phyloP scores from a whole-genome alignment of 2,888 invertebrate genomes.

The Villa cingulata region DNA sequence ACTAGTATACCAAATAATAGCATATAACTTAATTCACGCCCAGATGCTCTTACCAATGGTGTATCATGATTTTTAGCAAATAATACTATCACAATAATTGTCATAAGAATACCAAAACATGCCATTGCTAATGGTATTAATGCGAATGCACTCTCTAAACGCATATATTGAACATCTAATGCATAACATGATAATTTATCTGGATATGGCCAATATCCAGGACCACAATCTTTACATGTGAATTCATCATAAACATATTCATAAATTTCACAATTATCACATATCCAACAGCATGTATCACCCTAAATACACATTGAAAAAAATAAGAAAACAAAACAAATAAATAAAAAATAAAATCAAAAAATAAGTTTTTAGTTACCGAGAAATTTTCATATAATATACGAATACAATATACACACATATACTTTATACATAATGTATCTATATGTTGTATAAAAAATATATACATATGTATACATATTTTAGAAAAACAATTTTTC shows the following conservation, averaged over 20 bases:
- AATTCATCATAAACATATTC: slow-evolving; percentile 53
- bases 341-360: neutral
- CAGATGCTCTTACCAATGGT: slow-evolving; percentile 48
- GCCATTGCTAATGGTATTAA: slow-evolving; percentile 49
- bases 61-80: slow-evolving; percentile 52
- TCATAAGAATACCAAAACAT: slow-evolving; percentile 46
- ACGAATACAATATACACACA: too few relatives aligned
- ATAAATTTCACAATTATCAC: slow-evolving; percentile 54
- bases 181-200: slow-evolving; percentile 48
- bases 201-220: slow-evolving; percentile 47
- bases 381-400: too few relatives aligned
- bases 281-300: slow-evolving; percentile 66
- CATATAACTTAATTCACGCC: slow-evolving; percentile 49
- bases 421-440: too few relatives aligned
- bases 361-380: too few relatives aligned
- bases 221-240: slow-evolving; percentile 50
- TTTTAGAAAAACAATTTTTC: too few relatives aligned
- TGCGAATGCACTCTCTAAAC: slow-evolving; percentile 51
- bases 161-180: slow-evolving; percentile 48
- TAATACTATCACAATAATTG: slow-evolving; percentile 44
- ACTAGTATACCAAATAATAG: slow-evolving; percentile 46
- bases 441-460: too few relatives aligned
- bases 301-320: slow-evolving; percentile 37
- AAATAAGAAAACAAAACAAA: neutral
- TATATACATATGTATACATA: too few relatives aligned